Percentiles rank a stretch among this genome's conserved stretches.
Conservation (phyloP, 2,797 vertebrate genomes). For the Ceryle rudis region DNA sequence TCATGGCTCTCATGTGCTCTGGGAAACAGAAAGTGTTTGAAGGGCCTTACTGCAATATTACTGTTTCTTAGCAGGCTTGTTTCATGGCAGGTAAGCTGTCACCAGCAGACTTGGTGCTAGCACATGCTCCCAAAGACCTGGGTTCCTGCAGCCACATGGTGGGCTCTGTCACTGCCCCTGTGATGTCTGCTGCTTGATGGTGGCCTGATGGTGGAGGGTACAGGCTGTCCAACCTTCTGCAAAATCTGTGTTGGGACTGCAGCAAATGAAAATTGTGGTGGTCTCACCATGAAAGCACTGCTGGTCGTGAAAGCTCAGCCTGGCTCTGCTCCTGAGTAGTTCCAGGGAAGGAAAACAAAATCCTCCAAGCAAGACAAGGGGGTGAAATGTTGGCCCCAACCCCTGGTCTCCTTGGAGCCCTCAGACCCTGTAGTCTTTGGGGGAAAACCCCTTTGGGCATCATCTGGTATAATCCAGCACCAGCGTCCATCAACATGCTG, state of each 20-base stretch:
- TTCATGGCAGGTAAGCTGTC: background rate
- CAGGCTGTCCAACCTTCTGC: background rate
- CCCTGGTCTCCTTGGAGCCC: background rate
- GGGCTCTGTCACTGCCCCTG: background rate
- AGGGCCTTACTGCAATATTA: background rate
- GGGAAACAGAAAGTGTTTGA: background rate
- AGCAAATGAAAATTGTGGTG: background rate
- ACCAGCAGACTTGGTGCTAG: background rate
- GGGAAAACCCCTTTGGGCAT: background rate
- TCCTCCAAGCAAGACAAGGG: background rate
- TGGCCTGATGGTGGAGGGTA: background rate
- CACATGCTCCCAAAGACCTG: fast-evolving
- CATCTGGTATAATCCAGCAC: background rate
- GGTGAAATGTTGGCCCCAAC: fast-evolving
- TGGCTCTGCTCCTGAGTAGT: background rate
- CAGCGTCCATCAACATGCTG: background rate
- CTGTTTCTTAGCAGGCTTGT: background rate
- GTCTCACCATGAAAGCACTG: background rate
- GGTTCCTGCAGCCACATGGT: background rate
- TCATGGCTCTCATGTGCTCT: background rate
- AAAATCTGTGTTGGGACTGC: fast-evolving
- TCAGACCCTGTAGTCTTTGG: background rate
- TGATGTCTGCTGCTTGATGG: background rate
- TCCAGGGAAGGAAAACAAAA: background rate
- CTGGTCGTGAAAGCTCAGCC: background rate